Evolutionary conservation across 2,888 invertebrate genomes (phyloP).

Genomic region (Epiblema foenella): DNA sequence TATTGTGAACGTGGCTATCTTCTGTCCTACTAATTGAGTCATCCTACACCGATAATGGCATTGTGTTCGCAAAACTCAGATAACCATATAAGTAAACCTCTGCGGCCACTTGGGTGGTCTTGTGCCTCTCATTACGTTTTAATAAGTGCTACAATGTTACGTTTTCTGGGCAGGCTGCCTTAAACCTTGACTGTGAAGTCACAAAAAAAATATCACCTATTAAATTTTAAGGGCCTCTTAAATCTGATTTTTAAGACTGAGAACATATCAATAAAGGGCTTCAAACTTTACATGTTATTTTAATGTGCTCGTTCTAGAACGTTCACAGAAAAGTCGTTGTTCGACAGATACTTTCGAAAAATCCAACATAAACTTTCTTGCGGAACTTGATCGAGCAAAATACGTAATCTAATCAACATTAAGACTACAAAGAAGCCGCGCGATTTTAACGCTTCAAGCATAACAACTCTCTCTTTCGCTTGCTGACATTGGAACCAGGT

Average conservation of each 20-base stretch:
- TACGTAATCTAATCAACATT: conserved; percentile 13
- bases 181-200: conserved; percentile 27
- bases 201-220: conserved; percentile 42
- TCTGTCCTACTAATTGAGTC: conserved; percentile 78
- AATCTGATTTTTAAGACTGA: conserved; percentile 44
- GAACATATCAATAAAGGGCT: conserved; percentile 47
- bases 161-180: conserved; percentile 38
- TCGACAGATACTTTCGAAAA: not conserved
- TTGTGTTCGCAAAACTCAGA: conserved; percentile 77
- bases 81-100: conserved; percentile 66
- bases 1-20: conserved; percentile 74
- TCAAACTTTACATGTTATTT: conserved; percentile 22
- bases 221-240: conserved; percentile 38
- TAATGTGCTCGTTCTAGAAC: conserved; percentile 8
- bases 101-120: conserved; percentile 74
- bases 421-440: conserved; percentile 4
- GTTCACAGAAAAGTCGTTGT: not conserved
- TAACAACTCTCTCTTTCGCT: conserved; percentile 24
- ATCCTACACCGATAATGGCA: conserved; percentile 73
- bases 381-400: conserved; percentile 9
- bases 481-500: conserved; percentile 20
- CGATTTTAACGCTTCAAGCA: not conserved
- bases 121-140: conserved; percentile 46
- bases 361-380: not conserved
- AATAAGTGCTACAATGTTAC: conserved; percentile 48